These are phyloP conservation scores for Ispidina picta DNA, from an alignment of 2,797 vertebrate species.

Conservation along the genomic window DNA sequence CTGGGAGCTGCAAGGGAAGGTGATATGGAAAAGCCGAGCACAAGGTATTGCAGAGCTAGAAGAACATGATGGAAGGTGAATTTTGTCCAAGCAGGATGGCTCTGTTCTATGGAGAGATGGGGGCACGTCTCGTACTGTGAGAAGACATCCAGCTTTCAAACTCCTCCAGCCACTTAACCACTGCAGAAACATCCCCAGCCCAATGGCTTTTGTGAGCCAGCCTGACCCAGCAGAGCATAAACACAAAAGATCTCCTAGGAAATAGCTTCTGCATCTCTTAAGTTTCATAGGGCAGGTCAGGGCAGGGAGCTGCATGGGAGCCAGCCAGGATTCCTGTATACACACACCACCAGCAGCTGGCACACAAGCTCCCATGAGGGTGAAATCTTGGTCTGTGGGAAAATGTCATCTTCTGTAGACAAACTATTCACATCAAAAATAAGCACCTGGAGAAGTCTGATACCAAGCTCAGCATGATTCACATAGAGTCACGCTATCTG, in stretches of 20 bases:
- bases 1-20: background rate
- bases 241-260: constrained; percentile 18
- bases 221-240: background rate
- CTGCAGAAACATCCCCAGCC: background rate
- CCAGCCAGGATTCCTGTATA: constrained; percentile 29
- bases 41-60: background rate
- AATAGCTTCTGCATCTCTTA: constrained; percentile 16
- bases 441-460: background rate
- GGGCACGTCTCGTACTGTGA: background rate
- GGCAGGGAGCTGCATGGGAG: constrained; percentile 5
- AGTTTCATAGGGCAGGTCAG: constrained; percentile 17
- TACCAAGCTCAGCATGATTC: background rate
- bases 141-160: background rate
- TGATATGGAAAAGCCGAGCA: background rate
- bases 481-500: rapidly evolving
- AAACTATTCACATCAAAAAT: background rate
- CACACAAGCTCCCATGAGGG: background rate
- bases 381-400: constrained; percentile 20
- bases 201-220: background rate
- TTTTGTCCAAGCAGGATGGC: background rate
- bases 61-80: background rate
- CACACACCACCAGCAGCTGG: background rate
- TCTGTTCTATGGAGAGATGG: background rate
- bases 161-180: background rate
- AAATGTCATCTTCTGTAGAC: background rate